A percentile compares a stretch with the other conserved stretches of the same genome.
Conservation (phyloP, 2,888 invertebrate species). For the Cephus sareptanus region DNA sequence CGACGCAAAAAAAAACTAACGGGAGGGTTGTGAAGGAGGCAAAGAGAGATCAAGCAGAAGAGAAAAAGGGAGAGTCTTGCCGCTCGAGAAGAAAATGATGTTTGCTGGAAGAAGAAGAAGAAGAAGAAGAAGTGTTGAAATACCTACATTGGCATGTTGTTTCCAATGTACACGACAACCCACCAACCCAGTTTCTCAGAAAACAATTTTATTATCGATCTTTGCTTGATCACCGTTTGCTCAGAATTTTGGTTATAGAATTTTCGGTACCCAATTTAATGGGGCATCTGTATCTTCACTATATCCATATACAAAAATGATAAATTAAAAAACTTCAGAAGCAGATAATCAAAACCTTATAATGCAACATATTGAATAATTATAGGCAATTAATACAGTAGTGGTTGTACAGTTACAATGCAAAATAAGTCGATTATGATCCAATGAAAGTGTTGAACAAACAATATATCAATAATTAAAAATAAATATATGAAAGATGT, state of each 20-base stretch:
- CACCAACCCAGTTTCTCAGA: not conserved
- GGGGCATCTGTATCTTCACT: not conserved
- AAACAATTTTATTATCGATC: not conserved
- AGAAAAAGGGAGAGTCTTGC: not conserved
- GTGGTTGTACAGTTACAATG: too few species aligned
- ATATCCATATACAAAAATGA: not conserved
- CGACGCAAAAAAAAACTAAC: not conserved
- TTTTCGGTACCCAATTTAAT: not conserved
- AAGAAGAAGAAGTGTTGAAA: slow-evolving; percentile 30
- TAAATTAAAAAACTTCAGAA: too few species aligned
- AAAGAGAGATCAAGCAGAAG: slow-evolving; percentile 20
- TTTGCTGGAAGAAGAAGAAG: not conserved
- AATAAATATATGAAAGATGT: too few species aligned
- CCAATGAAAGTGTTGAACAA: too few species aligned
- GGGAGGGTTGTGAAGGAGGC: slow-evolving; percentile 17
- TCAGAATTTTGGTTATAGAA: not conserved
- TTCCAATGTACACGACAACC: not conserved
- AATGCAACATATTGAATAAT: too few species aligned
- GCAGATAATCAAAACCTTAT: too few species aligned
- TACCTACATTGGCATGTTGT: slow-evolving; percentile 9
- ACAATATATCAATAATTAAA: too few species aligned
- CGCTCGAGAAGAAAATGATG: not conserved
- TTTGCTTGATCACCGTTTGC: not conserved
- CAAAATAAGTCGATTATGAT: too few species aligned
- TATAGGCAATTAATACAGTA: too few species aligned